A percentile compares a stretch with the other conserved stretches of the same genome.
Conservation (phyloP, 2,888 invertebrate species). For the Drosophila parthenogenetica region DNA sequence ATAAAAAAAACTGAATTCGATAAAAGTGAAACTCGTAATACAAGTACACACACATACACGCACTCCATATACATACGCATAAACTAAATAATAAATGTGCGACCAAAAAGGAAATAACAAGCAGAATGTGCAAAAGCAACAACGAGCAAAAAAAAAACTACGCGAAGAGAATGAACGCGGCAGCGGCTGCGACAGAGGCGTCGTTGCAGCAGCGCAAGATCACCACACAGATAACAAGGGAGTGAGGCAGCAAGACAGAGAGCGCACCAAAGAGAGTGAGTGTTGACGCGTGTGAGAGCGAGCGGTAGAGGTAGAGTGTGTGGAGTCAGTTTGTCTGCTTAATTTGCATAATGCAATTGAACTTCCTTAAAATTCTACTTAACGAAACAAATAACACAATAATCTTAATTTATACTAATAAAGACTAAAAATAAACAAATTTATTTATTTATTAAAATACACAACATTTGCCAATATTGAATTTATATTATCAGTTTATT, state of each 20-base stretch:
- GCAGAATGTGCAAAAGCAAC: slow-evolving; percentile 39
- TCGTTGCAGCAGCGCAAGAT: slow-evolving; percentile 31
- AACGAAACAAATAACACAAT: slow-evolving; percentile 12
- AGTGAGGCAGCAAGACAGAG: neutral
- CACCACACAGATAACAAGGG: slow-evolving; percentile 18
- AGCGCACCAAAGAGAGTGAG: neutral
- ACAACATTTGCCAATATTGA: slow-evolving; percentile 43
- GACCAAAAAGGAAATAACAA: slow-evolving; percentile 60
- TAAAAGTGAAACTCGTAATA: slow-evolving; percentile 69
- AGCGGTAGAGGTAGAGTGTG: neutral
- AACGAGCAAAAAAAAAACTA: slow-evolving; percentile 43
- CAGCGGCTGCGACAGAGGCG: slow-evolving; percentile 3
- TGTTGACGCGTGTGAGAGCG: neutral
- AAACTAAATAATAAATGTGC: slow-evolving; percentile 55
- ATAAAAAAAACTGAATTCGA: slow-evolving; percentile 36
- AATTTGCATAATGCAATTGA: slow-evolving; percentile 59
- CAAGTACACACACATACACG: slow-evolving; percentile 42
- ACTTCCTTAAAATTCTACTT: slow-evolving; percentile 53
- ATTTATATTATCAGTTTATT: slow-evolving; percentile 27
- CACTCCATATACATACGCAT: slow-evolving; percentile 1
- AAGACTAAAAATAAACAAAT: slow-evolving; percentile 10
- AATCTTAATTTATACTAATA: slow-evolving; percentile 18
- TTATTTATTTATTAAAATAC: slow-evolving; percentile 19
- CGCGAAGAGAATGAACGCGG: slow-evolving; percentile 40
- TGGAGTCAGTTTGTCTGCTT: slow-evolving; percentile 52